Percentiles rank a stretch among this genome's conserved stretches.
These are phyloP conservation scores for Hipposideros armiger DNA, from an alignment of 2,113 vertebrate genomes.

Conservation along the genomic window DNA sequence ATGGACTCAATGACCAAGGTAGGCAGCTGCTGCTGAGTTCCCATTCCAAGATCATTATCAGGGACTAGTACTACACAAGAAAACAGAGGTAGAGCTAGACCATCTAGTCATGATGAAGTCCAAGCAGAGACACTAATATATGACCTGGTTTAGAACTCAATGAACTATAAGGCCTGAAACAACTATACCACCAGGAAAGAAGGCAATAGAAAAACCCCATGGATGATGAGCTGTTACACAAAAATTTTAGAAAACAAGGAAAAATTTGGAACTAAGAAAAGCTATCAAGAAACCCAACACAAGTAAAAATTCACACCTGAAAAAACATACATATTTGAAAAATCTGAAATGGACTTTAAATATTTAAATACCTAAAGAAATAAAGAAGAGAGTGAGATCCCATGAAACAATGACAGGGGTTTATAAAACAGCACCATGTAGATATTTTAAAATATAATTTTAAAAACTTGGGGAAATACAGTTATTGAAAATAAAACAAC, in stretches of 20 bases:
- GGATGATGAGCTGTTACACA: constrained; percentile 14
- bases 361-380: constrained; percentile 39
- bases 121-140: background rate
- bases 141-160: background rate
- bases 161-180: constrained; percentile 9
- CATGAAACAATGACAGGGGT: background rate
- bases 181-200: background rate
- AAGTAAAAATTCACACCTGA: background rate
- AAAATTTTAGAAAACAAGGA: constrained; percentile 51
- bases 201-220: background rate
- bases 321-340: constrained; percentile 2
- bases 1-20: background rate
- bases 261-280: constrained; percentile 37
- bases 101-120: background rate
- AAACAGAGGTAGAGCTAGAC: constrained; percentile 36
- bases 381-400: background rate
- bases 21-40: background rate
- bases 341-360: constrained; percentile 18
- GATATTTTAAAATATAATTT: constrained; percentile 5
- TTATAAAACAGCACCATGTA: background rate
- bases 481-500: constrained; percentile 46
- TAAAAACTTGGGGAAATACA: background rate
- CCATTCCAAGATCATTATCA: background rate
- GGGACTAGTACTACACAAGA: background rate
- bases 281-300: background rate